Evolutionary conservation across 2,113 vertebrate genomes (phyloP), one percentile per base, ranked within the genome.

Genomic region (Phrynosoma platyrhinos): DNA sequence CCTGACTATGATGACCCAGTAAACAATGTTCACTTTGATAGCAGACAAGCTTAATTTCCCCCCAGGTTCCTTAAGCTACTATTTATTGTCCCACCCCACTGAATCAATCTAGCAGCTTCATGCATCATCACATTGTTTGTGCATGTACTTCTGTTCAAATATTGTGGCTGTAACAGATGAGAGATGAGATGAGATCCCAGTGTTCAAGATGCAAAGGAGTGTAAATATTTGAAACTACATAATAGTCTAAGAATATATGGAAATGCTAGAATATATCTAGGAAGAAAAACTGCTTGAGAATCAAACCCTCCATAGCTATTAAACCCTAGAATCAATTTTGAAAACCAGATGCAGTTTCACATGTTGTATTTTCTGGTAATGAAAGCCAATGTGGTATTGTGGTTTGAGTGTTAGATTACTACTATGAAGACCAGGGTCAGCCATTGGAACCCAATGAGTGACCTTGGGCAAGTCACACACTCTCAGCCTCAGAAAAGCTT

Each of bases 61-160:
- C 20, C 4, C 64, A 12, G 0, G 1, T 20, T 42, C 64, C 58
- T 0, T 0, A 64, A 27, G 23, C 80, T 86, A 87, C 1, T 0
- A 0, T 68, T 47, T 83, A 76, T 71, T 30, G 6, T 53, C 18
- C 40, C 64, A 66, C 53, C 53, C 79, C 69, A 21, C n/a, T 77
- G 88, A 16, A 16, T 40, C n/a, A 32, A 40, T 76, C 16, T 58
- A 62, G 76, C 82, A 72, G 66, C 10, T 20, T 4, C 76, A 84
- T 74, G 36, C 53, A 79, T 32, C 8, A n/a, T 25, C 18, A 30
- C 52, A 78, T 71, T 83, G 68, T 71, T 72, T 88, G 64, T n/a
- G 20, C 18, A 78, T 83, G 9, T 12, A 58, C 52, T 47, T 82
- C 47, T 79, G 30, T 79, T 62, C 64, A 69, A 84, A 79, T 62